Percentiles rank a stretch among this genome's conserved stretches.
Evolutionary conservation across 1,140 invertebrate species (phyloP).

Genomic region (Drosophila dunni): DNA sequence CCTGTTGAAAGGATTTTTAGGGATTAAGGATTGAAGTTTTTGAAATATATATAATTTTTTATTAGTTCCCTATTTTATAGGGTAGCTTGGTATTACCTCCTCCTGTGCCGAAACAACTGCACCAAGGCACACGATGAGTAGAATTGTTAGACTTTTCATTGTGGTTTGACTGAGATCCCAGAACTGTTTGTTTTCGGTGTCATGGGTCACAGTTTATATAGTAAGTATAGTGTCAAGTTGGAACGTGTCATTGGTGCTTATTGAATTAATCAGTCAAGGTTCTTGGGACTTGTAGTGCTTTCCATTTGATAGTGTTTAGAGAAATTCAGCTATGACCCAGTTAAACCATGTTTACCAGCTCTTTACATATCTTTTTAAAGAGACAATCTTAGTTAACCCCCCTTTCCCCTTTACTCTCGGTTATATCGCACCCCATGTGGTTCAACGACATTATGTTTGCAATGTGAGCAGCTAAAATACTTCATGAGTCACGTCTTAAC

Average conservation of each 20-base stretch:
- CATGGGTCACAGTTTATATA: constrained; percentile 28
- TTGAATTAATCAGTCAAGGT: constrained; percentile 22
- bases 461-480: not conserved
- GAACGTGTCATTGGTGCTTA: constrained; percentile 20
- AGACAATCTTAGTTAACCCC: not conserved
- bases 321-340: not conserved
- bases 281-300: not conserved
- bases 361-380: not conserved
- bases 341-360: constrained; percentile 6
- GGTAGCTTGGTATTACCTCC: not conserved
- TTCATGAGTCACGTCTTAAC: constrained; percentile 30
- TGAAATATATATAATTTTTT: too few species aligned
- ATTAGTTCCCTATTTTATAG: too few species aligned
- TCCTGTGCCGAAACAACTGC: not conserved
- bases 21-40: too few species aligned
- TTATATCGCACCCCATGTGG: constrained; percentile 11
- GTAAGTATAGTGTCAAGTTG: not conserved
- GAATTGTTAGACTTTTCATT: constrained; percentile 29
- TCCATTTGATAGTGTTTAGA: constrained; percentile 20
- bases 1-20: not conserved
- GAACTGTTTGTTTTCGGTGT: constrained; percentile 18
- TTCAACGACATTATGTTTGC: constrained; percentile 40
- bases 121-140: constrained; percentile 29
- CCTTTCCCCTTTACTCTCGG: too few species aligned
- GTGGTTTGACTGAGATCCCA: constrained; percentile 8